A percentile compares a stretch with the other conserved stretches of the same genome.
Evolutionary conservation across 2,797 vertebrate genomes (phyloP).

Genomic region (Pangasius macronema): DNA sequence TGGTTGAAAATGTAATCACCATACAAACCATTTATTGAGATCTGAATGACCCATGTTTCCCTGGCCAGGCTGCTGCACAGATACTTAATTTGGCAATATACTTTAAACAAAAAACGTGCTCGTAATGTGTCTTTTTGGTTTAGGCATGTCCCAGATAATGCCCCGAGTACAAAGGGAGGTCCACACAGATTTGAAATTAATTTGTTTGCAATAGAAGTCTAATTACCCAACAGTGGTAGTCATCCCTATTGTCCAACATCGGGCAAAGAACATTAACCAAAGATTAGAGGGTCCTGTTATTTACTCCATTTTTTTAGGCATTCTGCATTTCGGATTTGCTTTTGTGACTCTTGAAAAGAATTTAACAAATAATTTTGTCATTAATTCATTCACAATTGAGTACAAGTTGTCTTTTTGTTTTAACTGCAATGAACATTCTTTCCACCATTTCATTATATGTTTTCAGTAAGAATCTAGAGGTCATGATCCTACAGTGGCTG

Average conservation of each 20-base stretch:
- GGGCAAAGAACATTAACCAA: background rate
- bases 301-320: background rate
- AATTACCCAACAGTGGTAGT: background rate
- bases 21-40: background rate
- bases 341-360: background rate
- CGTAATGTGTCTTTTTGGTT: background rate
- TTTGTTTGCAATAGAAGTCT: background rate
- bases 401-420: background rate
- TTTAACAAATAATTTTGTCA: background rate
- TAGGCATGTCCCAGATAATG: background rate
- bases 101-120: background rate
- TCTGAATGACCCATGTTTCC: background rate
- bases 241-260: background rate
- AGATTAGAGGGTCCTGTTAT: background rate
- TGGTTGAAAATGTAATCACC: background rate
- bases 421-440: background rate
- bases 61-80: background rate
- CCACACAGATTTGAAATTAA: background rate
- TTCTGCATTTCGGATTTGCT: background rate
- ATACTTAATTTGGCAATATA: background rate
- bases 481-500: background rate
- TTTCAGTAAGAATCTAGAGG: background rate
- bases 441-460: background rate
- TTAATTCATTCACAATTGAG: background rate
- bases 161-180: background rate